Conservation (phyloP, 2,888 invertebrate species). For the Trichogramma dendrolimi region DNA sequence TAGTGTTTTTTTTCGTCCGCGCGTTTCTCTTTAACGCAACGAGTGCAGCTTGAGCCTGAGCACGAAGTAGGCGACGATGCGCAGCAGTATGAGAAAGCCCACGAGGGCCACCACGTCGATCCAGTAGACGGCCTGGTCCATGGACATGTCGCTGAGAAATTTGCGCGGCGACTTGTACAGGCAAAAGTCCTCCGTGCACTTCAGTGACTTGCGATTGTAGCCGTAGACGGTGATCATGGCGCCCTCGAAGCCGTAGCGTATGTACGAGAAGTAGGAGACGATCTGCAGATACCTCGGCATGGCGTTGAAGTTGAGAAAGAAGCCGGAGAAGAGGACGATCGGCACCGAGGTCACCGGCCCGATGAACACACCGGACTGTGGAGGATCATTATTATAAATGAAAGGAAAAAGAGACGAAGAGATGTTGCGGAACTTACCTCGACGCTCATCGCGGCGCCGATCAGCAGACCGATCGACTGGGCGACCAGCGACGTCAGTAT, state of each 20-base stretch:
- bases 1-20: too few relatives aligned
- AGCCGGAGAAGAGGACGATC: constrained; percentile 87
- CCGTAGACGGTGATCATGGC: constrained; percentile 90
- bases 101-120: constrained; percentile 78
- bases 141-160: constrained; percentile 81
- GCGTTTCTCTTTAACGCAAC: constrained; percentile 37
- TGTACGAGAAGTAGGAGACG: constrained; percentile 86
- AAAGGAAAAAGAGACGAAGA: not conserved
- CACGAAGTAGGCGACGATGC: constrained; percentile 77
- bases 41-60: constrained; percentile 73
- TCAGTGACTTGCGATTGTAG: constrained; percentile 72
- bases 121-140: constrained; percentile 73
- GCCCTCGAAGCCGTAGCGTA: constrained; percentile 89
- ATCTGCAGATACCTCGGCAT: constrained; percentile 85
- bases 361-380: constrained; percentile 61
- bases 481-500: constrained; percentile 86
- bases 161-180: constrained; percentile 76
- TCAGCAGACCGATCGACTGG: constrained; percentile 85
- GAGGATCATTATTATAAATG: not conserved
- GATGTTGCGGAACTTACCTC: constrained; percentile 64
- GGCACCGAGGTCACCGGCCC: constrained; percentile 91
- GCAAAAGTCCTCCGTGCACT: constrained; percentile 79
- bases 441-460: constrained; percentile 87
- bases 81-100: constrained; percentile 73
- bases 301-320: constrained; percentile 88